Evolutionary conservation across 2,113 vertebrate species (phyloP).

Genomic region (Semnornis frantzii): DNA sequence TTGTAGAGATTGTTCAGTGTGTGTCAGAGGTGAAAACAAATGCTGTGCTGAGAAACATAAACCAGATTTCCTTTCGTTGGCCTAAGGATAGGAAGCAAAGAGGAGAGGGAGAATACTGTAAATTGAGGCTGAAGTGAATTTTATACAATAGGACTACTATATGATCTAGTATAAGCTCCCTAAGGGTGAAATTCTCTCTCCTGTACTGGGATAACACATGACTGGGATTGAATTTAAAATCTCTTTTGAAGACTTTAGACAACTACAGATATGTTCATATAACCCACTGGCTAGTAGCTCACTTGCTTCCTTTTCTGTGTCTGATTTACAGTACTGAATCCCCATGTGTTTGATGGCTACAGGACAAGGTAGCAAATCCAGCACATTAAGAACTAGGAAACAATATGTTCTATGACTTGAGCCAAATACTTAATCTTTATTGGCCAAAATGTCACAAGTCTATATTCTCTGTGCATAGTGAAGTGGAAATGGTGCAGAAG

Average conservation of each 20-base stretch:
- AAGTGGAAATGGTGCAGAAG: neutral
- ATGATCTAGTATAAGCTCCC: neutral
- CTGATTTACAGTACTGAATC: neutral
- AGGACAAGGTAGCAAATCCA: neutral
- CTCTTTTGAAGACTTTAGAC: conserved; percentile 11
- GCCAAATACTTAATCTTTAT: neutral
- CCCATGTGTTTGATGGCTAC: neutral
- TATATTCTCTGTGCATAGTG: neutral
- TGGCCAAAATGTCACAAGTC: neutral
- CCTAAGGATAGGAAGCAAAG: conserved; percentile 47
- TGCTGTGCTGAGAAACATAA: conserved; percentile 58
- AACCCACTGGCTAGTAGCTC: neutral
- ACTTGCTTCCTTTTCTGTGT: neutral
- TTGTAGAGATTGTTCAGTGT: neutral
- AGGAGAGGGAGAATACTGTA: conserved; percentile 20
- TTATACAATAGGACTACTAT: conserved; percentile 41
- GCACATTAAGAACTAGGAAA: neutral
- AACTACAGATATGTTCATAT: neutral
- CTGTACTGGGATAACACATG: neutral
- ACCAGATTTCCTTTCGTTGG: conserved; percentile 55
- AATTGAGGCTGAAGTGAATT: conserved; percentile 35
- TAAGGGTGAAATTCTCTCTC: conserved; percentile 48
- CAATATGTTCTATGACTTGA: neutral
- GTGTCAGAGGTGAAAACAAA: conserved; percentile 61
- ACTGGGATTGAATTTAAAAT: neutral